Conservation (phyloP, 2,113 vertebrate species). For the Trinectes maculatus region DNA sequence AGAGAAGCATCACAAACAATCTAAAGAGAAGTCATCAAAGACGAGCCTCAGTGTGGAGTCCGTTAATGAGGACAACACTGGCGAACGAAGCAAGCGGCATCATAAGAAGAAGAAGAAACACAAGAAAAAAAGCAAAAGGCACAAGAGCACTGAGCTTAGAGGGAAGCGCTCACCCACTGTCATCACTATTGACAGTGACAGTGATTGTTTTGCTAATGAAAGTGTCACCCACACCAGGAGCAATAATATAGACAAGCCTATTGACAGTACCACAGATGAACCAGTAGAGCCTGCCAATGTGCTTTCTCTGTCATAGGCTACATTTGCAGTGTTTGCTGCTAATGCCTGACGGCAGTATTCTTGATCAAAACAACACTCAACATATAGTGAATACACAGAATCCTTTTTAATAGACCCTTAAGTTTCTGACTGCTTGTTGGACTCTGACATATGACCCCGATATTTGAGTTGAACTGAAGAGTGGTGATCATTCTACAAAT, state of each 20-base stretch:
- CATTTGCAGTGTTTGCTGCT: conserved; percentile 3
- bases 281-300: conserved; percentile 7
- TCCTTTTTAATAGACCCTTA: background rate
- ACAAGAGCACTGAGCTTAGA: conserved; percentile 63
- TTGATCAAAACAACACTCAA: conserved; percentile 9
- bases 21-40: conserved; percentile 81
- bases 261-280: conserved; percentile 7
- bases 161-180: conserved; percentile 77
- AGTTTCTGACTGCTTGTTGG: conserved; percentile 2
- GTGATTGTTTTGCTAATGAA: conserved; percentile 66
- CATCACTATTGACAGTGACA: conserved; percentile 90
- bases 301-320: conserved; percentile 1
- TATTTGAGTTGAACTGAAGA: background rate
- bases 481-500: background rate
- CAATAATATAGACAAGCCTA: conserved; percentile 9
- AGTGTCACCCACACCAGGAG: background rate
- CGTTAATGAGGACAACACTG: conserved; percentile 82
- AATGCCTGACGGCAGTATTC: conserved; percentile 19
- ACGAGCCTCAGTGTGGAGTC: conserved; percentile 87
- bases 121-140: conserved; percentile 87
- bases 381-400: background rate
- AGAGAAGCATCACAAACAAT: conserved; percentile 79
- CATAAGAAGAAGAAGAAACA: conserved; percentile 94
- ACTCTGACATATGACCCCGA: background rate
- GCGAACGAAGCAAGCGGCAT: conserved; percentile 77